Conservation (phyloP, 2,888 invertebrate genomes). For the Mystacides longicornis region DNA sequence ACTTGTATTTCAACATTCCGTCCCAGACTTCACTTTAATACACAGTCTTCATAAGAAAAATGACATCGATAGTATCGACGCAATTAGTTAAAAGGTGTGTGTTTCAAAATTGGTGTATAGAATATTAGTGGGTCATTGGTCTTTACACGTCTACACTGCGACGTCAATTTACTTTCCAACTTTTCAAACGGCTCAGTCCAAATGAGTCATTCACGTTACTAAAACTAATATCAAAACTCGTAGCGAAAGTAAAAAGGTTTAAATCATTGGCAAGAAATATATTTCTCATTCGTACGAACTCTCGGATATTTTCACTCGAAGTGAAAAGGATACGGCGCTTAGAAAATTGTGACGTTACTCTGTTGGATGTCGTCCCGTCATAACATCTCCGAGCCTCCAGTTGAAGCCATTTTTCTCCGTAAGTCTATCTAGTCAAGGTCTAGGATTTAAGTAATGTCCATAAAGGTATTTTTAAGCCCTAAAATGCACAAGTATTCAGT, state of each 20-base stretch:
- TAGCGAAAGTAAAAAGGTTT: constrained; percentile 5
- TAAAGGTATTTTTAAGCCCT: too few relatives aligned
- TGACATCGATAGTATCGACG: constrained; percentile 11
- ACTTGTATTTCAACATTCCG: constrained; percentile 28
- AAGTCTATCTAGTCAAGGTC: too few relatives aligned
- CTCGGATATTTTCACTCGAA: neutral
- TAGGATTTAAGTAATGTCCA: too few relatives aligned
- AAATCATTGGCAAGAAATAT: constrained; percentile 14
- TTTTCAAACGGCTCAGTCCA: constrained; percentile 3
- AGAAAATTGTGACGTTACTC: too few relatives aligned
- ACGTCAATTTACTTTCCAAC: constrained; percentile 11
- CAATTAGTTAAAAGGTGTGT: constrained; percentile 11
- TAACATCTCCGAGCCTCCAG: too few relatives aligned
- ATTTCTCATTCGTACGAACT: neutral
- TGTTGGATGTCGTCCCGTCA: too few relatives aligned
- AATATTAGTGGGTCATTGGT: constrained; percentile 8
- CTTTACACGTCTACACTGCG: constrained; percentile 7
- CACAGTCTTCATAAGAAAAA: constrained; percentile 11
- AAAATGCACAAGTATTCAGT: too few relatives aligned
- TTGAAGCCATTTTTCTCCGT: too few relatives aligned
- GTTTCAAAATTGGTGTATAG: constrained; percentile 5
- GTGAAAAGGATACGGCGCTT: neutral
- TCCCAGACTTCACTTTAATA: constrained; percentile 22
- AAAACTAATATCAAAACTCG: neutral
- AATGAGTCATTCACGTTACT: neutral